Evolutionary conservation across 2,888 invertebrate species (phyloP), one percentile per base, ranked within the genome.

Genomic region (Augiades crinisus): DNA sequence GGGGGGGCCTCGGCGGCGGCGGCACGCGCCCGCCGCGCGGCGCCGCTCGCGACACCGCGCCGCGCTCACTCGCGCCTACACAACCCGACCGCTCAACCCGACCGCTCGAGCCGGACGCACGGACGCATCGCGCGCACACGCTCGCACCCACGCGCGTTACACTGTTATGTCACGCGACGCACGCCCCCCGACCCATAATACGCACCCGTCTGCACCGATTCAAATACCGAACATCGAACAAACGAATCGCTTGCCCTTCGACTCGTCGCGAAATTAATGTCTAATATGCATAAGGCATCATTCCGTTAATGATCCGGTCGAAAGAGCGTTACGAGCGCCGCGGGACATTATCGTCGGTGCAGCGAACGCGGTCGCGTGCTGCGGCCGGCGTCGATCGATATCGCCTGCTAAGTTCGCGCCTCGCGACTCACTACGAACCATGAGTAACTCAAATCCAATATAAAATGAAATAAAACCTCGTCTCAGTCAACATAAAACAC

Each of bases 11-110:
- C 62, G 64, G 72, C 56, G 72, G 81, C 66, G 77, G 72, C 83
- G 85, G 87, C 76, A 68, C 79, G 78, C 75, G 77, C 78, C 67
- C 74, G 73, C 82, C 86, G 86, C 86, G 88, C 84, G 80, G 75
- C 77, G 77, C 77, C 83, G 78, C 70, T 66, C 64, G 63, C 61
- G 64, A 60, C 67, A 63, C 64, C 60, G 63, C 65, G 61, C 71
- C 73, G 72, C 70, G 68, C 53, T 57, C 50, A 54, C 55, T 54
- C 65, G 71, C 78, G 64, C 70, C 75, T n/a, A n/a, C n/a, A n/a
- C 64, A 70, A 77, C 75, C 68, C 70, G 67, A 68, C 70, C 70
- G 69, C 72, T 63, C 67, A 65, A 61, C 57, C 57, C 63, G 60
- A 63, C 36, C 55, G 47, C 57, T n/a, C n/a, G n/a, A n/a, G n/a